Evolutionary conservation across 2,888 invertebrate species (phyloP), one percentile per base, ranked within the genome.

Genomic region (Anoplius nigerrimus): DNA sequence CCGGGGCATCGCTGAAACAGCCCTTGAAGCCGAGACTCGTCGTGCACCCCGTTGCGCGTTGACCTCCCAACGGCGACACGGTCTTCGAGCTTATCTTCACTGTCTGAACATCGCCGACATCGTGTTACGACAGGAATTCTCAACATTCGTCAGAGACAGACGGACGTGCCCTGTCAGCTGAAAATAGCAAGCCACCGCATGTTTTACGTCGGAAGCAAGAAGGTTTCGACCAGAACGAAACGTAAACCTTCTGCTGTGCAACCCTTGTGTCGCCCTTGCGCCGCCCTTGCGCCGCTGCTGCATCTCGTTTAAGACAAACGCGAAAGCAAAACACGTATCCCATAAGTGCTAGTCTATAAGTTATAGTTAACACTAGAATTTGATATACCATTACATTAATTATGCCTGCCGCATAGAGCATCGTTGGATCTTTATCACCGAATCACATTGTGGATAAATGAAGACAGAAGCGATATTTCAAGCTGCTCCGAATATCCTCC

Each of bases 381-480:
- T 86, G 78, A 80, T 85, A 84, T 85, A 79, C 81, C 82, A 84
- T 86, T 85, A 82, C 83, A 83, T 85, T 85, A 84, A 84, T 87
- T 84, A 83, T 85, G 82, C 83, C 86, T 86, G 84, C 86, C 83
- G 84, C 86, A 83, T 88, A 87, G 88, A 88, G 84, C 88, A 81
- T 84, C 88, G 87, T 80, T 87, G 88, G 88, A 88, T 80, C 74
- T 75, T 72, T 78, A 79, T 72, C 79, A 57, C 70, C 79, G 66
- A 73, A 67, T 80, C 71, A 70, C 54, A 52, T 58, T 62, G 52
- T 72, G 76, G 79, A 81, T 56, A 69, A 59, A 75, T 57, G 75
- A 80, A 77, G 80, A 80, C 64, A 55, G 71, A 80, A 79, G 76
- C 71, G 34, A 67, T 63, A 71, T 60, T 20, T 55, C 72, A 72